Evolutionary conservation across 2,888 invertebrate species (phyloP), one percentile per base, ranked within the genome.

Genomic region (Xestia rhomboidea): DNA sequence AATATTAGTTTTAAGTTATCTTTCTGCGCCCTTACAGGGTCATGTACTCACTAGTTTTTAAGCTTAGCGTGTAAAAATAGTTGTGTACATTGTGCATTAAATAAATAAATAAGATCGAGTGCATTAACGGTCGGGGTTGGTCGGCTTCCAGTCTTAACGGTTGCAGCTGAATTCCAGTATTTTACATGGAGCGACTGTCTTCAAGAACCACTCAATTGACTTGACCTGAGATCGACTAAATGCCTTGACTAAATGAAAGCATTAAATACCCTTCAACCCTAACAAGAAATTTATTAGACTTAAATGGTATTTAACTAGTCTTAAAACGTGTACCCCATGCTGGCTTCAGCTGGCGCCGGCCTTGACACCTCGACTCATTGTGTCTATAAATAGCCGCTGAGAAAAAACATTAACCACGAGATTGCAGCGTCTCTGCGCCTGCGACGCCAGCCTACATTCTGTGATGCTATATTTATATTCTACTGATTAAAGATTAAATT

Each of bases 291-390:
- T 38, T 54, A 10, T 21, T 30, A 1, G n/a, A 15, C 34, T 21
- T 2, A 49, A 41, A 54, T 46, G 44, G 44, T 57, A n/a, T n/a
- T n/a, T n/a, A n/a, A n/a, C n/a, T n/a, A n/a, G 7, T 77, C 5
- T n/a, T 70, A 2, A 46, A 72, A 72, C 13, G 46, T 60, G 73
- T 75, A 75, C 70, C 41, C 79, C 63, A 77, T 69, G 69, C 24
- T 49, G n/a, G 27, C 66, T 63, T 67, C 63, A 57, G 38, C 62
- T 68, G 70, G 67, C 64, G 44, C 13, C 69, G 77, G 46, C 90
- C 90, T 89, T 90, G 90, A 87, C 89, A 82, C 79, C 77, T 64
- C 73, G 78, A 70, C 77, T 71, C 81, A 88, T 86, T 85, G 82
- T 88, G 70, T 79, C 75, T 89, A 86, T 89, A 80, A 80, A 84